These are phyloP conservation scores for Tyrannus savana DNA, from an alignment of 2,113 vertebrate genomes.

Conservation along the genomic window DNA sequence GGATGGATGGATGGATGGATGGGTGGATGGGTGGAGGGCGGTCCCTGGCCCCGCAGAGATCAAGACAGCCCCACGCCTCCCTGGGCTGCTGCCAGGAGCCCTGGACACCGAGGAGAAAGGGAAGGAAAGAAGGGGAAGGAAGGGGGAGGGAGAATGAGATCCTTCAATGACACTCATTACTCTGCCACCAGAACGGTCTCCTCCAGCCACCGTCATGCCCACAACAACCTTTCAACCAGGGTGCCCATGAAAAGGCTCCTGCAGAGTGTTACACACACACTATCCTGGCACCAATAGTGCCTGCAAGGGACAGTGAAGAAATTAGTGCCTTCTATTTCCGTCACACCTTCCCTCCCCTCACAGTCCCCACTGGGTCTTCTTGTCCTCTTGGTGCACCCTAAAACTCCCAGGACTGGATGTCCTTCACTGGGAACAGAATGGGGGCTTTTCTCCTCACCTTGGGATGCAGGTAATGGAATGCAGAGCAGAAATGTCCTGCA, in stretches of 20 bases:
- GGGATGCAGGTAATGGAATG: neutral
- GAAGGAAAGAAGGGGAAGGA: neutral
- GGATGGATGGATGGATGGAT: neutral
- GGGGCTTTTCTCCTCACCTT: accelerated
- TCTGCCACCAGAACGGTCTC: constrained; percentile 70
- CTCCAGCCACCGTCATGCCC: neutral
- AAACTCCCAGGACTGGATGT: neutral
- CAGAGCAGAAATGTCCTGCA: accelerated
- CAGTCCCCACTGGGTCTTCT: neutral
- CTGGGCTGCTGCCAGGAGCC: constrained; percentile 84
- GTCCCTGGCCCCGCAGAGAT: constrained; percentile 69
- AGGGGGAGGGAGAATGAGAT: constrained; percentile 68
- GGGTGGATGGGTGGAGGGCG: neutral
- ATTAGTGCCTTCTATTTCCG: neutral
- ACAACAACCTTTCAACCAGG: neutral
- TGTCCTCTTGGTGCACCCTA: neutral
- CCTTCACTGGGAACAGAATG: neutral
- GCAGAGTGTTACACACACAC: neutral
- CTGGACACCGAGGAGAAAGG: constrained; percentile 22
- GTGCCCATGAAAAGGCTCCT: neutral
- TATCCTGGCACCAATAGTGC: accelerated
- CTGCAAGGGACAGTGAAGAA: neutral
- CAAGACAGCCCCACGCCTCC: constrained; percentile 78
- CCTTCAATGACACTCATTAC: constrained; percentile 84
- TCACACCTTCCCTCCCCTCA: neutral